Percentiles rank a stretch among this genome's conserved stretches.
These are phyloP conservation scores for Symphodus melops DNA, from an alignment of 2,113 vertebrate species.

Conservation along the genomic window DNA sequence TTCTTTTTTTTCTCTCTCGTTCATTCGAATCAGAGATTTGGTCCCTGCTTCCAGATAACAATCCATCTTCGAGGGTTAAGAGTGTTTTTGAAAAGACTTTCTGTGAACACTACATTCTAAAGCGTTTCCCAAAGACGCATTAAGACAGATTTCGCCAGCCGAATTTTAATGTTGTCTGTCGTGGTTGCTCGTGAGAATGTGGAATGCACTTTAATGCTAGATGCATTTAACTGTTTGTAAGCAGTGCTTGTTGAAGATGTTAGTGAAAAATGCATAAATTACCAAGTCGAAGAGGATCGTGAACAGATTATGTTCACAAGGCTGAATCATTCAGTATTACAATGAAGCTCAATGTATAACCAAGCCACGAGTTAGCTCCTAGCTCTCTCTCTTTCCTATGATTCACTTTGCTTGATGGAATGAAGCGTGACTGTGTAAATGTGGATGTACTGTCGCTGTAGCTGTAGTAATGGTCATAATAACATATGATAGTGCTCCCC, in stretches of 20 bases:
- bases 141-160: background rate
- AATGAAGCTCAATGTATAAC: background rate
- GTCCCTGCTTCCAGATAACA: slow-evolving; percentile 7
- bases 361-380: background rate
- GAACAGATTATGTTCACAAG: background rate
- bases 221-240: background rate
- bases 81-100: background rate
- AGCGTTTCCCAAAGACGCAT: background rate
- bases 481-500: no score
- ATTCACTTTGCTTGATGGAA: background rate
- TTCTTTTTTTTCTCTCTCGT: background rate
- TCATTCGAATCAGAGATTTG: background rate
- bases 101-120: background rate
- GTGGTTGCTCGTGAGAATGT: background rate
- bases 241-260: background rate
- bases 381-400: background rate
- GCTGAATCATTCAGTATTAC: background rate
- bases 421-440: no score
- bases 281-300: background rate
- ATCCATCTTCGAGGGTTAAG: background rate
- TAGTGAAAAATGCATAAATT: background rate
- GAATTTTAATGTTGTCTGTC: background rate
- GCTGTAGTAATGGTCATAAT: no score
- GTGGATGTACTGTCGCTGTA: no score
- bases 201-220: background rate